These are phyloP conservation scores for Trissonchulus sp. DNA, from an alignment of 2,888 invertebrate genomes.

Conservation along the genomic window DNA sequence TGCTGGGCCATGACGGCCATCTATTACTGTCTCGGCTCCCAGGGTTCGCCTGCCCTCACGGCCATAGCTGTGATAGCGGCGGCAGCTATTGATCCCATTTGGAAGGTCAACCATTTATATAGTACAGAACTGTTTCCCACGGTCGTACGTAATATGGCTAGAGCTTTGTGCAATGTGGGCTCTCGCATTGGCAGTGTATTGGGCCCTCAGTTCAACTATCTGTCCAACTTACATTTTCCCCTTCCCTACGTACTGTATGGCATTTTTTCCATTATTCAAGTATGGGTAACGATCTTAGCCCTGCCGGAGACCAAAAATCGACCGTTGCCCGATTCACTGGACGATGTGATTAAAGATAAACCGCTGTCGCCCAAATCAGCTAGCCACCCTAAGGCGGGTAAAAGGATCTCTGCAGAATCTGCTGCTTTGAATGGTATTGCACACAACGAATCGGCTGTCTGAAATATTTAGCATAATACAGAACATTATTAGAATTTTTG, in stretches of 20 bases:
- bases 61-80: constrained; percentile 27
- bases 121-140: constrained; percentile 33
- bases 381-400: too few relatives aligned
- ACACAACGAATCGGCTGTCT: too few relatives aligned
- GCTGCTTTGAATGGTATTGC: too few relatives aligned
- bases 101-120: constrained; percentile 34
- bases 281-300: background rate
- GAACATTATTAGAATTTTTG: too few relatives aligned
- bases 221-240: constrained; percentile 12
- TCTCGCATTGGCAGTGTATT: constrained; percentile 30
- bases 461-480: too few relatives aligned
- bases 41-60: background rate
- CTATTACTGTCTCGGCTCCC: background rate
- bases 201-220: constrained; percentile 29
- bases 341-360: too few relatives aligned
- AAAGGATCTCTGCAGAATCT: too few relatives aligned
- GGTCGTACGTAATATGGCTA: constrained; percentile 35
- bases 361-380: too few relatives aligned
- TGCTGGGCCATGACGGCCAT: constrained; percentile 27
- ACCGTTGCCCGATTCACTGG: constrained; percentile 26
- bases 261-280: constrained; percentile 19
- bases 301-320: constrained; percentile 33
- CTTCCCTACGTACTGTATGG: constrained; percentile 31
- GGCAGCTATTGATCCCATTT: constrained; percentile 32
- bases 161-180: constrained; percentile 36